These are phyloP conservation scores for Leptatherina wallacei DNA, from an alignment of 2,797 vertebrate genomes.

Conservation along the genomic window DNA sequence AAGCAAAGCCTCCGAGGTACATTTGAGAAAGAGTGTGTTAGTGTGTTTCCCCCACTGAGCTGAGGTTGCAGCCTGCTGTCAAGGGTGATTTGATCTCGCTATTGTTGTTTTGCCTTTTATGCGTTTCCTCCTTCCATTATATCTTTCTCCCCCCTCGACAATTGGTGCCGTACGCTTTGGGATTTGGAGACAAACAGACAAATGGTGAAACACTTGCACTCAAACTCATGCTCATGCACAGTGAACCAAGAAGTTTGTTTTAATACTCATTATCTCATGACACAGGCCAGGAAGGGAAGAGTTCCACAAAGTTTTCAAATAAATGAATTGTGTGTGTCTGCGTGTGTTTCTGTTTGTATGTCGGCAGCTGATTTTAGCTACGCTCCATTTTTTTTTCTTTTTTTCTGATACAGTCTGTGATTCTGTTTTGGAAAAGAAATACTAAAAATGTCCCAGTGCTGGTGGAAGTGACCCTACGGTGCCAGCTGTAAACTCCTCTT, in stretches of 20 bases:
- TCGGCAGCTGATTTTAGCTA: constrained; percentile 50
- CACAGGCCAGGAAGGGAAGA: constrained; percentile 28
- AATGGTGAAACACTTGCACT: constrained; percentile 22
- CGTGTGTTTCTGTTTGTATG: constrained; percentile 34
- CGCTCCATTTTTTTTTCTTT: constrained; percentile 52
- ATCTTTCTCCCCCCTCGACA: constrained; percentile 20
- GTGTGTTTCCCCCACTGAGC: constrained; percentile 55
- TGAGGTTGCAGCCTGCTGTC: constrained; percentile 61
- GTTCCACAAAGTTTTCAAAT: constrained; percentile 44
- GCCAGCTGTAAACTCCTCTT: constrained; percentile 82
- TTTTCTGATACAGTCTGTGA: constrained; percentile 52
- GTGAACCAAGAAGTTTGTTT: constrained; percentile 47
- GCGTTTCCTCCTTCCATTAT: constrained; percentile 47
- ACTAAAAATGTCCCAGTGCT: constrained; percentile 74
- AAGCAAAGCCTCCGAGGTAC: constrained; percentile 33
- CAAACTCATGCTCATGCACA: constrained; percentile 25
- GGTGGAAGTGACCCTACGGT: constrained; percentile 69
- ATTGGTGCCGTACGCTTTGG: constrained; percentile 36
- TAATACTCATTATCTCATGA: constrained; percentile 46
- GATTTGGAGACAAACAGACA: constrained; percentile 30
- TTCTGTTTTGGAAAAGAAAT: constrained; percentile 80
- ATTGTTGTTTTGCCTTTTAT: constrained; percentile 66
- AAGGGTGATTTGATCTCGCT: constrained; percentile 68
- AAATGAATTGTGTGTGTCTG: constrained; percentile 13
- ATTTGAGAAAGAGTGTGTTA: constrained; percentile 31